Conservation (phyloP, 1,140 invertebrate species). For the Drosophila pallidifrons region DNA sequence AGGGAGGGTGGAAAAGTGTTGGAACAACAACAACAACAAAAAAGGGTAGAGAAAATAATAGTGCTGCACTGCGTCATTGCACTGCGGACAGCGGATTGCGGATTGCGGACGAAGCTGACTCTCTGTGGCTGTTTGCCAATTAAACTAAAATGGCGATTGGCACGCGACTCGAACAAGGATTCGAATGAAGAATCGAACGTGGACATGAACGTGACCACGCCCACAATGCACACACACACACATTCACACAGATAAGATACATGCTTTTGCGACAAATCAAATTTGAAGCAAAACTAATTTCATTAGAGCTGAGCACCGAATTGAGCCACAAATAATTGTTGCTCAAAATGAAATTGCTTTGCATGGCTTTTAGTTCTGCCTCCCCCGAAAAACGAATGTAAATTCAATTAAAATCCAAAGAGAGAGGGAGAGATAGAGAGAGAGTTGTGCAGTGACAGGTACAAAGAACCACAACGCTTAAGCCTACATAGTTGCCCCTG, state of each 20-base stretch:
- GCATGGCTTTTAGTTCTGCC: constrained; percentile 30
- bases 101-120: not conserved
- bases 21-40: not conserved
- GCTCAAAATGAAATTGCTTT: constrained; percentile 57
- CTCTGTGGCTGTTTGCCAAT: constrained; percentile 54
- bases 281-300: constrained; percentile 59
- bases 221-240: constrained; percentile 1
- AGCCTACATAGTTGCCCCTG: not conserved
- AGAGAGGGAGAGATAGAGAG: constrained; percentile 2
- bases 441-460: not conserved
- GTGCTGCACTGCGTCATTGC: constrained; percentile 61
- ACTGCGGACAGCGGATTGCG: not conserved
- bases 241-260: not conserved
- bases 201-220: constrained; percentile 34
- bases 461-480: constrained; percentile 12
- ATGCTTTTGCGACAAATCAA: constrained; percentile 62
- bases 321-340: constrained; percentile 62
- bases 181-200: constrained; percentile 1
- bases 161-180: constrained; percentile 54
- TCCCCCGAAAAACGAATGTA: constrained; percentile 46
- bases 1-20: not conserved
- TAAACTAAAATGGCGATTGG: constrained; percentile 72
- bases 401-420: constrained; percentile 73
- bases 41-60: constrained; percentile 1
- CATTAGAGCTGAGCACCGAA: constrained; percentile 41